Evolutionary conservation across 2,888 invertebrate genomes (phyloP).

Genomic region (Pollenia angustigena): DNA sequence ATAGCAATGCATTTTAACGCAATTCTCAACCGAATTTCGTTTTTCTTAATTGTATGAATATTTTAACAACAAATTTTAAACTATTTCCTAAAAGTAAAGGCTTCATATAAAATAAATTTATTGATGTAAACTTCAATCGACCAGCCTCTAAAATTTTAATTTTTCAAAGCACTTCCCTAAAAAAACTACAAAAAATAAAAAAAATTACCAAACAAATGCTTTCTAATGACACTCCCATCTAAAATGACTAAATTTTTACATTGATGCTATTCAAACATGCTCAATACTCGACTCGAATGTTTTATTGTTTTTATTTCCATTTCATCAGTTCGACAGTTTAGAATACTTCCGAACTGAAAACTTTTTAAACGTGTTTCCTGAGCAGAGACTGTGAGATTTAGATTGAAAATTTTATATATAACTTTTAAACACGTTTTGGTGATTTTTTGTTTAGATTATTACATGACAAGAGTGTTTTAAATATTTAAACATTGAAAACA

Average conservation of each 20-base stretch:
- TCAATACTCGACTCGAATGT: background rate
- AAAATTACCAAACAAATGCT: background rate
- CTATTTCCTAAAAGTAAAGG: no score
- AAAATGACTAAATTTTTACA: background rate
- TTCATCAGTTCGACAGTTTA: conserved; percentile 14
- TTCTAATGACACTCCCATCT: conserved; percentile 31
- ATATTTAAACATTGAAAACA: background rate
- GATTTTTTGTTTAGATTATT: background rate
- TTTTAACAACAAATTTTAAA: no score
- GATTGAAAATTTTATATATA: background rate
- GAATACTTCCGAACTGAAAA: conserved; percentile 42
- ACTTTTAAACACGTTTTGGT: conserved; percentile 35
- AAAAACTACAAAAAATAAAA: background rate
- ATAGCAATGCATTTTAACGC: no score
- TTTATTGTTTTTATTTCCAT: background rate
- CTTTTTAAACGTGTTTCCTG: conserved; percentile 45
- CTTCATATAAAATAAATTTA: no score
- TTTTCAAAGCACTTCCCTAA: no score
- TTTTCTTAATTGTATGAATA: no score
- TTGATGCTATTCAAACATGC: background rate
- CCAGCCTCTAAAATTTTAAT: background rate
- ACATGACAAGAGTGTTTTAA: conserved; percentile 13
- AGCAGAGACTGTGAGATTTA: conserved; percentile 1
- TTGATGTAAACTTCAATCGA: no score
- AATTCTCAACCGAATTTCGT: no score